These are phyloP conservation scores for Eulemur rubriventer DNA, from an alignment of 2,797 vertebrate species.

Conservation along the genomic window DNA sequence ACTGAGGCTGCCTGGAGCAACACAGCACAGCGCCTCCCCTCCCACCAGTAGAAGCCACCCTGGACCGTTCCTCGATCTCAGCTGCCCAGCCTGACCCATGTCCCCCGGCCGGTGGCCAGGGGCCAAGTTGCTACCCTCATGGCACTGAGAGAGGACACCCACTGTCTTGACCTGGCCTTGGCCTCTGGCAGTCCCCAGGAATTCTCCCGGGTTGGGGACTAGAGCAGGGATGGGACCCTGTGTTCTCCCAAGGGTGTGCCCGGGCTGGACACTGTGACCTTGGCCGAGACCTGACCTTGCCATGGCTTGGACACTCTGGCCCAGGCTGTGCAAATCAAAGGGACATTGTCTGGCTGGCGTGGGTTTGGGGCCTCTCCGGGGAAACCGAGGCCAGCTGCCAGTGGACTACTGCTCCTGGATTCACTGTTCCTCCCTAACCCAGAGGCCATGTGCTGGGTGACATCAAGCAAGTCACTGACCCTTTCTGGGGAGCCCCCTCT, in stretches of 20 bases:
- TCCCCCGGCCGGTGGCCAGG: neutral
- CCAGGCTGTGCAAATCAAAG: slow-evolving; percentile 47
- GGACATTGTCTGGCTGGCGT: slow-evolving; percentile 47
- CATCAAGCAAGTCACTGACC: neutral
- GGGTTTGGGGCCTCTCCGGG: slow-evolving; percentile 20
- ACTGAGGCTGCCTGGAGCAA: neutral
- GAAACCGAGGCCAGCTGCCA: neutral
- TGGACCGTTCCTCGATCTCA: neutral
- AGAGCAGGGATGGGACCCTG: neutral
- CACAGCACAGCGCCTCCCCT: neutral
- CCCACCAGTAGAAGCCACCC: too few species aligned
- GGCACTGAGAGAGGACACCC: neutral
- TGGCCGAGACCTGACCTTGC: slow-evolving; percentile 51
- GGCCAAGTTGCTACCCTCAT: neutral
- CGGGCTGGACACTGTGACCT: slow-evolving; percentile 26
- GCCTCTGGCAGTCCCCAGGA: neutral
- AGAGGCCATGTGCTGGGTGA: neutral
- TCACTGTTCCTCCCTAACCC: neutral
- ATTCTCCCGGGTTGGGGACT: neutral
- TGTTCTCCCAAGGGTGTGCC: neutral
- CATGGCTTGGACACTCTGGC: neutral
- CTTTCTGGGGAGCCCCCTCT: neutral
- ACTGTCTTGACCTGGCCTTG: neutral
- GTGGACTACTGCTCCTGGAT: neutral
- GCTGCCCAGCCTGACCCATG: neutral